Conservation (phyloP, 2,888 invertebrate genomes). For the Lasius platythorax region DNA sequence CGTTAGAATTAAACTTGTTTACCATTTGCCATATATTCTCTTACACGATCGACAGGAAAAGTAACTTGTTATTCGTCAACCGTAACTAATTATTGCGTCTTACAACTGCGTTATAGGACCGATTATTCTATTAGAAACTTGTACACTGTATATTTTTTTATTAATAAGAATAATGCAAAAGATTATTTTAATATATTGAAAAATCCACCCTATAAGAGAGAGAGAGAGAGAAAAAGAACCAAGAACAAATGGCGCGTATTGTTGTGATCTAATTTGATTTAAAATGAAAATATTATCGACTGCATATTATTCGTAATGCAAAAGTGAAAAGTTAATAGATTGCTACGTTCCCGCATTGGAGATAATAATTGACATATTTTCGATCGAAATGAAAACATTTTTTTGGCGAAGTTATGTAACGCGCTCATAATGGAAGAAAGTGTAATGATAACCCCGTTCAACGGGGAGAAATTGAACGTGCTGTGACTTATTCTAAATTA, state of each 20-base stretch:
- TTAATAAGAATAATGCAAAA: too few species aligned
- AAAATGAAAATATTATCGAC: background rate
- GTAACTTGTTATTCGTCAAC: background rate
- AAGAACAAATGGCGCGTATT: background rate
- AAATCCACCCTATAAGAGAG: background rate
- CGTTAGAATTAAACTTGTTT: background rate
- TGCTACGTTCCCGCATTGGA: background rate
- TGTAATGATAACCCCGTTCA: background rate
- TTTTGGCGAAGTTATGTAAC: background rate
- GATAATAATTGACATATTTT: background rate
- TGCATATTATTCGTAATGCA: background rate
- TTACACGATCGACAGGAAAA: background rate
- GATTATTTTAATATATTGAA: too few species aligned
- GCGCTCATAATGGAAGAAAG: background rate
- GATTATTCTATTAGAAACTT: background rate
- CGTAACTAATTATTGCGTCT: background rate
- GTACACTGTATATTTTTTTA: background rate
- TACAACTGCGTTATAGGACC: background rate
- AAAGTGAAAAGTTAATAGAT: background rate
- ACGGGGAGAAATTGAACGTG: background rate
- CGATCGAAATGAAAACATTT: background rate
- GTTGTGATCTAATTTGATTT: background rate
- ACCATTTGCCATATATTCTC: background rate
- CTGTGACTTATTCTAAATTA: background rate
- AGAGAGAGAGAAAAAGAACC: background rate